Base-by-base conservation (phyloP, 2,888 invertebrate genomes). In the Andrena praecox region DNA sequence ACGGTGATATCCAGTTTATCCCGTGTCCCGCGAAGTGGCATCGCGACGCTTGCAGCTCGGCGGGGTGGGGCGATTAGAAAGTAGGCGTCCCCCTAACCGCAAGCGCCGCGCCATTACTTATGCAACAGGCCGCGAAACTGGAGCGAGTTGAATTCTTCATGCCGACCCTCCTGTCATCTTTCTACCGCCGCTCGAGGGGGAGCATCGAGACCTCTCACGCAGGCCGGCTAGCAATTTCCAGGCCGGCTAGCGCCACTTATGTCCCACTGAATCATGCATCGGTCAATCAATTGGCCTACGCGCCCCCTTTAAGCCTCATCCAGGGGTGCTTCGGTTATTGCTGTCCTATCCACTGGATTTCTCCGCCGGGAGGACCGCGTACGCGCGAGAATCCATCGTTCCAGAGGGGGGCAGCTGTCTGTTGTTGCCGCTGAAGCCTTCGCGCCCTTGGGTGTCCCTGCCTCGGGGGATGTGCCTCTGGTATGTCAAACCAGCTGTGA, bases 71-170 rank as follows among this genome's bases (percentile, higher is more conserved):
- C 74, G 83, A 77, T 82, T 64, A 79, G 84, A 85, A 87, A 87
- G 80, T 87, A 87, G 83, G 84, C 86, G 85, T 84, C 77, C 76
- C 70, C 66, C 75, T 89, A 91, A 90, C 89, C 86, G 83, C 90
- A 90, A 91, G 91, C 91, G 91, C 91, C 91, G 82, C 68, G 67
- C 56, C 80, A 80, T 92, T 86, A 91, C 82, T 91, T 91, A 92
- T 91, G 88, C 85, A 91, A 79, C 79, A 84, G 73, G 76, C 71
- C 78, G 79, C 70, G 74, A 90, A 90, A 90, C 90, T 91, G 84
- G 92, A 91, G 85, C 92, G 79, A 68, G 77, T 78, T 91, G 91
- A 90, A 91, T 91, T 87, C 85, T 90, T 91, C 80, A 91, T 89
- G 79, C 5, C 75, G 75, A 73, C 76, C 74, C 52, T 69, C 52